Conservation (phyloP, 2,113 vertebrate species). For the Catharus minimus region DNA sequence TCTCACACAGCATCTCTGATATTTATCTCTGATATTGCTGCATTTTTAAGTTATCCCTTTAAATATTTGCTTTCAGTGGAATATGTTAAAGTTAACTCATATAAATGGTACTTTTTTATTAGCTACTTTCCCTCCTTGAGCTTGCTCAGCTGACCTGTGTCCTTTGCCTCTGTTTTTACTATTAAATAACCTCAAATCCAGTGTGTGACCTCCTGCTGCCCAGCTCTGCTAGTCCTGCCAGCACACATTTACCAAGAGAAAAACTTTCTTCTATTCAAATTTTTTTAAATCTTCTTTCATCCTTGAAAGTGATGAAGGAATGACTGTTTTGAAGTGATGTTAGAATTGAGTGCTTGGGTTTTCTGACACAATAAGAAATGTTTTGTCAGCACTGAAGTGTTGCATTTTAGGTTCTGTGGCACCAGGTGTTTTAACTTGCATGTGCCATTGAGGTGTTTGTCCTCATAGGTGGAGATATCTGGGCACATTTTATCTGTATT, state of each 20-base stretch:
- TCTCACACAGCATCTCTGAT: background rate
- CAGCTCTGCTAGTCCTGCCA: background rate
- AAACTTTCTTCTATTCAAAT: background rate
- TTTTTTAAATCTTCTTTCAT: background rate
- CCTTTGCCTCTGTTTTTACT: background rate
- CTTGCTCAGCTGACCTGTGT: background rate
- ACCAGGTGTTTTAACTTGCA: background rate
- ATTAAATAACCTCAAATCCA: background rate
- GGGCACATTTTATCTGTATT: background rate
- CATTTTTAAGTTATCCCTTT: background rate
- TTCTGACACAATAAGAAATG: background rate
- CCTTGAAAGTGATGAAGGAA: background rate
- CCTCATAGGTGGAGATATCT: background rate
- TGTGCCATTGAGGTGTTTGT: rapidly evolving
- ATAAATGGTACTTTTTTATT: background rate
- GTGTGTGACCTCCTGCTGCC: background rate
- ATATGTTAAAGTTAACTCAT: background rate
- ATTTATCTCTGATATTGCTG: background rate
- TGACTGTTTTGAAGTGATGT: background rate
- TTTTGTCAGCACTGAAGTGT: background rate
- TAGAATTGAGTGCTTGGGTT: background rate
- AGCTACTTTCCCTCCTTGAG: background rate
- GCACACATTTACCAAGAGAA: background rate
- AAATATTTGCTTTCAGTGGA: background rate
- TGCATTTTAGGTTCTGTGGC: background rate